A percentile compares a stretch with the other conserved stretches of the same genome.
Evolutionary conservation across 2,888 invertebrate genomes (phyloP).

Genomic region (Bombyx huttoni): DNA sequence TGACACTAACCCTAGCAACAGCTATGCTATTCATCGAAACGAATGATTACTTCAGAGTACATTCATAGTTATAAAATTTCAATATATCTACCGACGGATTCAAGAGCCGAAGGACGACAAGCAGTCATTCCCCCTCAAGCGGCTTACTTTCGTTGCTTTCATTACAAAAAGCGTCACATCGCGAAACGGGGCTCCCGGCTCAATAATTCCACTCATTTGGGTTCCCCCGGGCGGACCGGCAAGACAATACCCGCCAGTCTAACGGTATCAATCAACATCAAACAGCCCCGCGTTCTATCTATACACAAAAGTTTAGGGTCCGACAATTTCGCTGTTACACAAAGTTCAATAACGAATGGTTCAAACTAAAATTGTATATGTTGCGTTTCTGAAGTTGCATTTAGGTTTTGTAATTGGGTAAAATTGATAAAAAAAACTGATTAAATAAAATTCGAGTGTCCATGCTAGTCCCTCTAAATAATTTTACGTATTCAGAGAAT

Average conservation of each 20-base stretch:
- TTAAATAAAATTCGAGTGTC: too few species aligned
- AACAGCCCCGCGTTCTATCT: constrained; percentile 51
- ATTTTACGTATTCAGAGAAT: too few species aligned
- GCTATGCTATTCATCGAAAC: too few species aligned
- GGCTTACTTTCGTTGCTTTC: constrained; percentile 39
- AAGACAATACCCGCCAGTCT: constrained; percentile 62
- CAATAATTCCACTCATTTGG: constrained; percentile 69
- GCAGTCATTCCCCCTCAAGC: constrained; percentile 19
- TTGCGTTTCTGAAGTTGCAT: too few species aligned
- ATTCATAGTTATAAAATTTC: neutral
- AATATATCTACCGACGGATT: neutral
- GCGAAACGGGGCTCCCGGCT: constrained; percentile 47
- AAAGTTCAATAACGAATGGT: neutral
- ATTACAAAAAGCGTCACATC: constrained; percentile 69
- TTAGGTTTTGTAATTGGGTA: too few species aligned
- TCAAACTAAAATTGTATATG: too few species aligned
- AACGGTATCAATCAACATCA: constrained; percentile 73
- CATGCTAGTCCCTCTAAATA: too few species aligned
- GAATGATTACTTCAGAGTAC: too few species aligned
- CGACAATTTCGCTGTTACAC: constrained; percentile 6
- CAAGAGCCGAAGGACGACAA: neutral
- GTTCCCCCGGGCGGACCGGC: constrained; percentile 47
- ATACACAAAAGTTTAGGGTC: constrained; percentile 37
- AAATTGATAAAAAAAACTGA: too few species aligned
- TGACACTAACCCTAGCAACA: too few species aligned